Percentiles rank a stretch among this genome's conserved stretches.
phyloP scores from a whole-genome alignment of 2,113 vertebrate genomes.

The Rafetus swinhoei region DNA sequence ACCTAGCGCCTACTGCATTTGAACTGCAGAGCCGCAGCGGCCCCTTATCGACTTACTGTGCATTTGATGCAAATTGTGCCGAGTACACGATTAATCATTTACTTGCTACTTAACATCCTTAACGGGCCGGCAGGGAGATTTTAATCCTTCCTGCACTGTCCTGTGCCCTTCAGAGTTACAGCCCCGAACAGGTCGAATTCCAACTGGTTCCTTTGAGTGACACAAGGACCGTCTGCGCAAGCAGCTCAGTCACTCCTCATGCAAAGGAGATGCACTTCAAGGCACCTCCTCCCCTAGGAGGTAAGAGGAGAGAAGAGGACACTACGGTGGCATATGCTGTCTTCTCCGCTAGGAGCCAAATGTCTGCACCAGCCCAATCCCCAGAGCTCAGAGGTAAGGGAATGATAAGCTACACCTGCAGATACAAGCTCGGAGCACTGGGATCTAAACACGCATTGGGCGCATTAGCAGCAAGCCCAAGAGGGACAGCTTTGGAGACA shows the following conservation, averaged over 20 bases:
- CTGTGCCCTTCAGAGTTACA: not conserved
- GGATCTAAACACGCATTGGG: rapidly evolving
- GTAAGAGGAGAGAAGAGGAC: rapidly evolving
- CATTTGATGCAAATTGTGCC: no score
- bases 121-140: not conserved
- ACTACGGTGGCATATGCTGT: not conserved
- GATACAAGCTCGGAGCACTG: rapidly evolving
- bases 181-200: no score
- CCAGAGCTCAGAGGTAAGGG: not conserved
- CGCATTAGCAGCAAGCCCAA: rapidly evolving
- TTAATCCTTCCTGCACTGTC: not conserved
- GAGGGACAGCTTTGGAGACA: not conserved
- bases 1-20: no score
- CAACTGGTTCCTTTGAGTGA: not conserved
- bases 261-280: not conserved
- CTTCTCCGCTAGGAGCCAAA: not conserved
- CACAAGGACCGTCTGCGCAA: rapidly evolving
- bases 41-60: no score
- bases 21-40: no score
- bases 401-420: rapidly evolving
- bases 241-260: rapidly evolving
- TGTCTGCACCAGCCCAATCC: not conserved
- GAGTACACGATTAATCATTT: no score
- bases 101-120: no score
- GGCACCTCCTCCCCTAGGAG: rapidly evolving